Conservation (phyloP, 2,888 invertebrate species). For the Furcula furcula region DNA sequence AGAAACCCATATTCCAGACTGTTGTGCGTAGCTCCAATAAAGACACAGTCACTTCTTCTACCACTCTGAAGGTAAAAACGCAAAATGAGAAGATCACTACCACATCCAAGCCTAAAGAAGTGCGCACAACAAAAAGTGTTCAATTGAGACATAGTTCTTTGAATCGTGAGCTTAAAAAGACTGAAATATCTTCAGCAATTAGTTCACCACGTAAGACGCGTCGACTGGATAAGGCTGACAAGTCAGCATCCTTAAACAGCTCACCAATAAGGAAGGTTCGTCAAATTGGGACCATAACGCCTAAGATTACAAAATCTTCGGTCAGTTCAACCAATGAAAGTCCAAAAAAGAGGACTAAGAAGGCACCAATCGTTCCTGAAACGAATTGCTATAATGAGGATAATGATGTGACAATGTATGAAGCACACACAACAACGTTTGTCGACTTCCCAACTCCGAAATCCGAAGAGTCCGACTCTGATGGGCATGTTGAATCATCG, state of each 20-base stretch:
- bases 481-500: conserved; percentile 64
- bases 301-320: conserved; percentile 43
- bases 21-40: conserved; percentile 63
- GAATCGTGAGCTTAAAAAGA: conserved; percentile 61
- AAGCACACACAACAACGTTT: conserved; percentile 70
- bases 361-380: conserved; percentile 47
- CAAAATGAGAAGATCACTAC: conserved; percentile 61
- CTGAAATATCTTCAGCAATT: conserved; percentile 63
- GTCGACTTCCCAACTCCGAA: conserved; percentile 60
- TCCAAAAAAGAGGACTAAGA: conserved; percentile 65
- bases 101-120: conserved; percentile 57
- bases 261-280: conserved; percentile 75
- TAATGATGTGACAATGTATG: conserved; percentile 75
- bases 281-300: conserved; percentile 59
- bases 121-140: conserved; percentile 57
- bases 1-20: conserved; percentile 73
- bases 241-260: conserved; percentile 70
- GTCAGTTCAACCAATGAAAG: conserved; percentile 67
- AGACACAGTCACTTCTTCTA: conserved; percentile 60
- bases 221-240: conserved; percentile 70
- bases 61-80: conserved; percentile 38
- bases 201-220: conserved; percentile 73
- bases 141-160: conserved; percentile 70
- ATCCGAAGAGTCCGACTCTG: conserved; percentile 70
- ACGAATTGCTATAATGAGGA: conserved; percentile 54